These are phyloP conservation scores for Serrognathus titanus DNA, from an alignment of 2,888 invertebrate species.

Conservation along the genomic window DNA sequence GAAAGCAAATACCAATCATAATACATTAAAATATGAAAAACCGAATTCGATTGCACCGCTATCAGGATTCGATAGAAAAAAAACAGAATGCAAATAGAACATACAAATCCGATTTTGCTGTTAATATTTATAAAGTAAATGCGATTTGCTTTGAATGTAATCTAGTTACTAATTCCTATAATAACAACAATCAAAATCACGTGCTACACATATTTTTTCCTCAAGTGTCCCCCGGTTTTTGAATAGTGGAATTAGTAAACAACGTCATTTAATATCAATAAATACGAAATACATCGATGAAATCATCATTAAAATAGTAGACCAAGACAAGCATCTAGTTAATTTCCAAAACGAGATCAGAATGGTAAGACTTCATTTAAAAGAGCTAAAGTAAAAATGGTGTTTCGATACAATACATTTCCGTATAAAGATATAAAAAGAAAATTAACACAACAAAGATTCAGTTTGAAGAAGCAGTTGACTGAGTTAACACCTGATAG, in stretches of 20 bases:
- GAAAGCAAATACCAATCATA: not conserved
- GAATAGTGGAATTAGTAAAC: slow-evolving; percentile 3
- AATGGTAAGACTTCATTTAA: slow-evolving; percentile 27
- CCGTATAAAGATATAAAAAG: too few species aligned
- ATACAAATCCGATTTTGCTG: not conserved
- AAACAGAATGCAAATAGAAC: not conserved
- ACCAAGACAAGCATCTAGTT: slow-evolving; percentile 34
- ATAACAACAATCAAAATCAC: too few species aligned
- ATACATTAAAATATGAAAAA: not conserved
- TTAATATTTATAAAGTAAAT: slow-evolving; percentile 7
- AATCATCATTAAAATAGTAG: slow-evolving; percentile 32
- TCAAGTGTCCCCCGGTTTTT: too few species aligned
- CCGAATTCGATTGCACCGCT: not conserved
- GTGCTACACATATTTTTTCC: too few species aligned
- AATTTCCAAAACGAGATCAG: slow-evolving; percentile 37
- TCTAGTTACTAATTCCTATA: too few species aligned
- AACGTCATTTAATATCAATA: slow-evolving; percentile 38
- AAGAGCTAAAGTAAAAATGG: slow-evolving; percentile 7
- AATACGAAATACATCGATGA: slow-evolving; percentile 28
- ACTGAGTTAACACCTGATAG: not conserved
- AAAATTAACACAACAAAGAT: too few species aligned
- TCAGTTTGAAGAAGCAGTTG: too few species aligned
- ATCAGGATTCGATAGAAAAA: not conserved
- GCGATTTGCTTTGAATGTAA: slow-evolving; percentile 1
- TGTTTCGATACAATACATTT: not conserved